Percentiles rank a stretch among this genome's conserved stretches.
Evolutionary conservation across 2,113 vertebrate species (phyloP).

Genomic region (Corythornis cristatus): DNA sequence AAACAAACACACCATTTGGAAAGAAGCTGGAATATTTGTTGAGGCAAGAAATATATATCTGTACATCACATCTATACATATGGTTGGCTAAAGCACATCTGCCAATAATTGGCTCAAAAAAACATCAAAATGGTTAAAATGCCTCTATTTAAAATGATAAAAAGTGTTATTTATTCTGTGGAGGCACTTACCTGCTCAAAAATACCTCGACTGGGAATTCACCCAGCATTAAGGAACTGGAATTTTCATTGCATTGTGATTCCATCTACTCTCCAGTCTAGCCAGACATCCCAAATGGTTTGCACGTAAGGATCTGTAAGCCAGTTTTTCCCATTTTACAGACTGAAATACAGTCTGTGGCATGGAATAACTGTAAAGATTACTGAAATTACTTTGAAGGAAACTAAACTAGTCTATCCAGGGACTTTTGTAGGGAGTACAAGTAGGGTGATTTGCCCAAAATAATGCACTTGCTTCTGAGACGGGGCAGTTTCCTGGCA

Average conservation of each 20-base stretch:
- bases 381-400: neutral
- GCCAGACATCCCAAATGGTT: neutral
- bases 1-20: conserved; percentile 61
- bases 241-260: neutral
- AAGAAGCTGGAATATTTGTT: conserved; percentile 46
- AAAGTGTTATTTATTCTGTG: neutral
- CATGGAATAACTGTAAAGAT: neutral
- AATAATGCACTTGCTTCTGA: neutral
- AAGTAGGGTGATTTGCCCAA: neutral
- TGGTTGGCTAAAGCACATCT: conserved; percentile 51
- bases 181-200: neutral
- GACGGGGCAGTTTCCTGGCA: neutral
- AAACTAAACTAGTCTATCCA: neutral
- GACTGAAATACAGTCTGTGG: neutral
- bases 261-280: neutral
- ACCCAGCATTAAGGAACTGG: neutral
- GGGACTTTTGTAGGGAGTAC: neutral
- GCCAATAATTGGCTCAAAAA: conserved; percentile 31
- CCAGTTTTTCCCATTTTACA: neutral
- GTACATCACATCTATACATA: conserved; percentile 6
- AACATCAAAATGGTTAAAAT: conserved; percentile 3
- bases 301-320: neutral
- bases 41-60: conserved; percentile 10
- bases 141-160: neutral
- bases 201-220: neutral